Evolutionary conservation across 1,140 invertebrate species (phyloP), one percentile per base, ranked within the genome.

Genomic region (Papilio xuthus): DNA sequence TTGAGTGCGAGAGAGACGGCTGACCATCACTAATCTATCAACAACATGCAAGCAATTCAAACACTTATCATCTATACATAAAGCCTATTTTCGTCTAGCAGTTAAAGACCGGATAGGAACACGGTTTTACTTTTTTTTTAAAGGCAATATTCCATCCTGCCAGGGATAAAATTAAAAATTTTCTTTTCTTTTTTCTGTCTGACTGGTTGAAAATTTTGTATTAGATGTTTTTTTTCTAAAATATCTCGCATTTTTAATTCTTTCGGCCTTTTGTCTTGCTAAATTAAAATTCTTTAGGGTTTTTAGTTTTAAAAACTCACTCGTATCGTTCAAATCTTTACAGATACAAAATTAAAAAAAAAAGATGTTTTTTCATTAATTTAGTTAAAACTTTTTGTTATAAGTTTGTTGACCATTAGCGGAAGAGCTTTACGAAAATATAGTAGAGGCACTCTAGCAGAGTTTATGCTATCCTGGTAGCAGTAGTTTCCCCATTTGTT

Each of bases 21-120:
- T 60, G 56, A n/a, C 74, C 50, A 15, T 15, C 74, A 41, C 74
- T 76, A 76, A 76, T 63, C 32, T 63, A 76, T 76, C 56, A 76
- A 50, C 6, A n/a, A 28, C 13, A 28, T 63, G n/a, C 74, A 76
- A 60, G 37, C 53, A 4, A 63, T 63, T 63, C 13, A 20, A 60
- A 42, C 8, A 10, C 37, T 76, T 76, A 23, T 76, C 20, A 0
- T n/a, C 4, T 6, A 13, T 10, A 0, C 0, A 15, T 76, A 76
- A 76, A 13, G 32, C 23, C 7, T 37, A 23, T 23, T 63, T 10
- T 76, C 4, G 74, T 56, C 2, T 63, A 76, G 12, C 73, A 10
- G 10, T 60, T 23, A 18, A 32, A 26, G 60, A 67, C 60, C 60
- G 23, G 60, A 67, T 67, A 67, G 60, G 26, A 67, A 67, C 60